Evolutionary conservation across 2,113 vertebrate species (phyloP), one percentile per base, ranked within the genome.

Genomic region (Passer domesticus): DNA sequence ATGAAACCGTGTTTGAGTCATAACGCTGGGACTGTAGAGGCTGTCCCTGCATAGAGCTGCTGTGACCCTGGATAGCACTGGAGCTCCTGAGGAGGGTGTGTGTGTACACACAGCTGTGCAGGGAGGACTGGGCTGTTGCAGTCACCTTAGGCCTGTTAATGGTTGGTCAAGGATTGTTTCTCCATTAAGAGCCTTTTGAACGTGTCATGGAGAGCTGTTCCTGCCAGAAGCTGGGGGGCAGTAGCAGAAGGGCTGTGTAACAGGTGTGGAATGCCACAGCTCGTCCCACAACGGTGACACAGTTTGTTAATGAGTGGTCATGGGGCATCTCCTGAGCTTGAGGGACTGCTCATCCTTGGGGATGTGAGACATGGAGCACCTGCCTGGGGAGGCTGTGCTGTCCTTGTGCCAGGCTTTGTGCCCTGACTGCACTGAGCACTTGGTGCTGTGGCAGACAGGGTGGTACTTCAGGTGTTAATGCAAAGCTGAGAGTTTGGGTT

Each of bases 71-170:
- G 7, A 14, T 20, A 46, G 25, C 58, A 53, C 14, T 27, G 24
- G 46, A 27, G 49, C 18, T 64, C 25, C 52, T 41, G n/a, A 64
- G 49, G 49, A 53, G n/a, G 10, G 3, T 8, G 6, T 37, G 7
- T 31, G 35, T 33, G 17, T 66, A 3, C 6, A 6, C 20, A 12
- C 7, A 9, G n/a, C 37, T 39, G 43, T 18, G 39, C 0, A 1
- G 86, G 33, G 28, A 27, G 23, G 47, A 13, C 58, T 15, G n/a
- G 58, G 35, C 79, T 43, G 7, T 39, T 46, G 13, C 2, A 4
- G 13, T 58, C 17, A 11, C 2, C 1, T 6, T 52, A 50, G 24
- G 27, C 18, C 50, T 74, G 37, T 43, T 83, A 90, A 37, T 80
- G 15, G 28, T 30, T 89, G 43, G 16, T 89, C 39, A 55, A 50